Evolutionary conservation across 2,113 vertebrate genomes (phyloP).

Genomic region (Cyprinodon tularosa): DNA sequence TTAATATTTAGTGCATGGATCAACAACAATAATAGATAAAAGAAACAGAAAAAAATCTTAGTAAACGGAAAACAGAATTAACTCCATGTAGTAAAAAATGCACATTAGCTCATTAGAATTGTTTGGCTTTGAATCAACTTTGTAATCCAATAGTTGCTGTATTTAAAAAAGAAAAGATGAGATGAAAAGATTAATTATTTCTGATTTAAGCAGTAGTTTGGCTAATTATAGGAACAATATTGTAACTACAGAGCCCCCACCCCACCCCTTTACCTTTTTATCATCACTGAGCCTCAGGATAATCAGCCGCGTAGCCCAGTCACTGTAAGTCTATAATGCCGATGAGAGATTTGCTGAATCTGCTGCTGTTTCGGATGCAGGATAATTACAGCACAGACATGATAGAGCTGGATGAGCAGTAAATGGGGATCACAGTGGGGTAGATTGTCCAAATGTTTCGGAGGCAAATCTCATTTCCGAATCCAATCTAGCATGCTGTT

Average conservation of each 20-base stretch:
- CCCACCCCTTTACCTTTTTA: neutral
- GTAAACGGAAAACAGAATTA: too few relatives aligned
- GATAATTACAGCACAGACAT: conserved; percentile 83
- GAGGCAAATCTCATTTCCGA: conserved; percentile 70
- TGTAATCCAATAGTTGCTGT: too few relatives aligned
- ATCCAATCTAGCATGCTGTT: conserved; percentile 39
- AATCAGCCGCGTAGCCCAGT: conserved; percentile 50
- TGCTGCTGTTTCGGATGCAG: conserved; percentile 82
- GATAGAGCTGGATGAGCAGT: conserved; percentile 74
- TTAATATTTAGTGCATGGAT: too few relatives aligned
- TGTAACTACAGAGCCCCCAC: neutral
- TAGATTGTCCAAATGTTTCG: conserved; percentile 78
- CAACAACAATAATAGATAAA: too few relatives aligned
- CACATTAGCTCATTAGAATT: too few relatives aligned
- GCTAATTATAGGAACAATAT: neutral
- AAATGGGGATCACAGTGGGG: conserved; percentile 78
- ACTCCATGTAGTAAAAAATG: too few relatives aligned
- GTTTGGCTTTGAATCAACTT: too few relatives aligned
- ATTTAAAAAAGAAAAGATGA: neutral
- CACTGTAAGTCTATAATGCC: conserved; percentile 82
- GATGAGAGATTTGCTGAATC: conserved; percentile 82
- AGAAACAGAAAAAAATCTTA: too few relatives aligned
- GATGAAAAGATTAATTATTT: neutral
- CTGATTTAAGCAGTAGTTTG: neutral
- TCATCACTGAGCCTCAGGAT: conserved; percentile 40